Conservation (phyloP, 2,113 vertebrate genomes). For the Chrysemys picta region DNA sequence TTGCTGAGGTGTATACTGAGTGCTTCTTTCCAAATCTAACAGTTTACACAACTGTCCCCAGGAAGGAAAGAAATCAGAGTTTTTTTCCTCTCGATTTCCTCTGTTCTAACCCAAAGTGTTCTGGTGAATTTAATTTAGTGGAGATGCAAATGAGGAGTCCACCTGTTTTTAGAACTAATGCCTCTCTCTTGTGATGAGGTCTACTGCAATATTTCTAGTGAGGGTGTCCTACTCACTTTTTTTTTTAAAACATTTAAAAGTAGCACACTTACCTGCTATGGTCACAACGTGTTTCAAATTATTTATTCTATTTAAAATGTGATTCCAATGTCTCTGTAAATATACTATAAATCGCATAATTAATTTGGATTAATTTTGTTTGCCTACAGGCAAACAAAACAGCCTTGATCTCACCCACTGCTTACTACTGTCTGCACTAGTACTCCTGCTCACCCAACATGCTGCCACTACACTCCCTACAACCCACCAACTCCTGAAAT, state of each 20-base stretch:
- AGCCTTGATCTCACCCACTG: not conserved
- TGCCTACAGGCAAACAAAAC: not conserved
- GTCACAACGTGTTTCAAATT: not conserved
- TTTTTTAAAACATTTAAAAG: not conserved
- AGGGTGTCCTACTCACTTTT: not conserved
- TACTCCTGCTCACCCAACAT: not conserved
- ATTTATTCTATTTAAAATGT: not conserved
- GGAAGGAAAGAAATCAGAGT: not conserved
- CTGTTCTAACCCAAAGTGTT: not conserved
- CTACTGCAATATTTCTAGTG: not conserved
- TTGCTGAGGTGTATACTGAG: not conserved
- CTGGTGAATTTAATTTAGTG: not conserved
- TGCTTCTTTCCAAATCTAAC: not conserved
- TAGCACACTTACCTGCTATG: not conserved
- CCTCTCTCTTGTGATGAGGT: not conserved
- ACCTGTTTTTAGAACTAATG: not conserved
- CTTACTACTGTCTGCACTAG: not conserved
- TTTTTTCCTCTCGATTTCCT: not conserved
- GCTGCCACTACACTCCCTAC: not conserved
- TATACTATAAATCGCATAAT: not conserved
- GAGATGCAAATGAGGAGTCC: not conserved
- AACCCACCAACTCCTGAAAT: not conserved
- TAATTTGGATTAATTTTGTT: not conserved
- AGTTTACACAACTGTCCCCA: not conserved
- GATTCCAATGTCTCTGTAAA: not conserved